phyloP scores from a whole-genome alignment of 2,113 vertebrate species.

The Sinocyclocheilus maitianheensis region DNA sequence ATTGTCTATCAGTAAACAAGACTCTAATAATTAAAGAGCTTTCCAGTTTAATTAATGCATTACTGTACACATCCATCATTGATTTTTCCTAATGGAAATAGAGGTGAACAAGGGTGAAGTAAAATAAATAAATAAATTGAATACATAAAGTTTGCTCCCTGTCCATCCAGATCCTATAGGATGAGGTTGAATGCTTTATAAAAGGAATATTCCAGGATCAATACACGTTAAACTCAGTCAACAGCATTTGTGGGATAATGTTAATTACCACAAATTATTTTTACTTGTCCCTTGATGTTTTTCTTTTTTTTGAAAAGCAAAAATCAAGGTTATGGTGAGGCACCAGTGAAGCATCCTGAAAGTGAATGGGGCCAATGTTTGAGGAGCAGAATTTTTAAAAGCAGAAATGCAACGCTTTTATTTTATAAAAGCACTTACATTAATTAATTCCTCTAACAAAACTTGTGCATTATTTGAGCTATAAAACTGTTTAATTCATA shows the following conservation, averaged over 20 bases:
- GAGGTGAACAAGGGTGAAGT: background rate
- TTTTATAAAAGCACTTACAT: background rate
- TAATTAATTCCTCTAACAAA: background rate
- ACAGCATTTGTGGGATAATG: background rate
- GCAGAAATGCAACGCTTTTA: background rate
- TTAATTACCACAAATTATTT: background rate
- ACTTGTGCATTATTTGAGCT: background rate
- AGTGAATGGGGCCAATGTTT: background rate
- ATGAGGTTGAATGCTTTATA: background rate
- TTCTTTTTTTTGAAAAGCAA: no score
- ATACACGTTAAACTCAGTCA: background rate
- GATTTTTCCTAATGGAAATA: conserved; percentile 22
- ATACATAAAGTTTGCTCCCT: background rate
- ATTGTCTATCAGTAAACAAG: conserved; percentile 61
- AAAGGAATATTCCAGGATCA: background rate
- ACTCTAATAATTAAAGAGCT: conserved; percentile 62
- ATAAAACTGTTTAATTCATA: background rate
- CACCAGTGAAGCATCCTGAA: background rate
- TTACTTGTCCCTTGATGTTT: background rate
- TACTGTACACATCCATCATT: conserved; percentile 54
- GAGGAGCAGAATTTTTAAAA: background rate
- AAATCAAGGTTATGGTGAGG: no score
- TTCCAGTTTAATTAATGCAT: conserved; percentile 64
- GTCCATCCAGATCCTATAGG: background rate
- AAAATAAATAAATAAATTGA: conserved; percentile 11